Conservation (phyloP, 2,113 vertebrate species). For the Peucedramus taeniatus region DNA sequence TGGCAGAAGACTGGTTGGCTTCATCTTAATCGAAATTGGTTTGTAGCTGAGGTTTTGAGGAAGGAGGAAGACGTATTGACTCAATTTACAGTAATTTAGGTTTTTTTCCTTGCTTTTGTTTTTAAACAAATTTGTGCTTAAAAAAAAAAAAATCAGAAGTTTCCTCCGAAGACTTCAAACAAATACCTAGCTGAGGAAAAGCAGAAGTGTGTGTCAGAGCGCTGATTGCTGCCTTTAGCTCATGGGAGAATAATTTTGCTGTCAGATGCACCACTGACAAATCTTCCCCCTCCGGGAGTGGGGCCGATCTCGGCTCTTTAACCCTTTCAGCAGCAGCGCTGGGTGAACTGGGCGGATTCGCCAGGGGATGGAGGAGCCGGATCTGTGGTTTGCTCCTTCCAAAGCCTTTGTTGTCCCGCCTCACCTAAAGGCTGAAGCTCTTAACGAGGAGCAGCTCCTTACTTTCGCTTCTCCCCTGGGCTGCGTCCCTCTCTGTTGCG, state of each 20-base stretch:
- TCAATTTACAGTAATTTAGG: background rate
- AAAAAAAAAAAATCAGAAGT: conserved; percentile 4
- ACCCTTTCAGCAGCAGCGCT: background rate
- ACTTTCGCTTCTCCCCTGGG: background rate
- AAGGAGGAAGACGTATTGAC: background rate
- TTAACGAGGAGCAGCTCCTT: background rate
- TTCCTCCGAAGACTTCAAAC: conserved; percentile 56
- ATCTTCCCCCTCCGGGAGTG: conserved; percentile 5
- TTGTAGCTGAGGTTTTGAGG: background rate
- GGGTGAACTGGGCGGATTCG: background rate
- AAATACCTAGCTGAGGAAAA: conserved; percentile 59
- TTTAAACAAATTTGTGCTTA: conserved; percentile 13
- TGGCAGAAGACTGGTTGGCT: background rate
- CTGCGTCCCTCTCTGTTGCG: background rate
- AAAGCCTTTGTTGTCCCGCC: background rate
- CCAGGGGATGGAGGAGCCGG: background rate
- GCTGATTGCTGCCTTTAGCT: conserved; percentile 59
- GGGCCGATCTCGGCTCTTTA: conserved; percentile 2
- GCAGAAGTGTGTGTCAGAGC: conserved; percentile 63
- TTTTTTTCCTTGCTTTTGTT: background rate
- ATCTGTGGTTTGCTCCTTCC: background rate
- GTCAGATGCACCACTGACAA: conserved; percentile 52
- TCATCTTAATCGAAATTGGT: background rate
- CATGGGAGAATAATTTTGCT: conserved; percentile 61
- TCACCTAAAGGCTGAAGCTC: background rate